Conservation (phyloP, 2,888 invertebrate genomes). For the Sycophila texana region DNA sequence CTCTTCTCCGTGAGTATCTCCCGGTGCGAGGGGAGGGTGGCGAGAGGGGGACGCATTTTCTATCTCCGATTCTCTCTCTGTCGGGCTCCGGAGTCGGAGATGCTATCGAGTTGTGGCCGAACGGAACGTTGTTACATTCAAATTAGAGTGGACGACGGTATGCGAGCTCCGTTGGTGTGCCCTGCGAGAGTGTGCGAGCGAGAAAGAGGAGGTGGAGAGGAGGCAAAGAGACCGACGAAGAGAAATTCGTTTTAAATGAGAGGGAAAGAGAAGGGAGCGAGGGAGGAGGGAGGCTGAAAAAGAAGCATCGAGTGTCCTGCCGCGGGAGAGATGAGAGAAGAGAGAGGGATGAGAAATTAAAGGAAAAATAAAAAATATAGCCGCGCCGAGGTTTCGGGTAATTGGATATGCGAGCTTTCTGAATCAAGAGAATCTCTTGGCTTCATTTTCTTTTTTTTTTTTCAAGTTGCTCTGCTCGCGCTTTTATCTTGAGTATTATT, state of each 20-base stretch:
- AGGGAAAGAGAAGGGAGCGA: background rate
- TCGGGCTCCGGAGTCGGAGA: slow-evolving; percentile 62
- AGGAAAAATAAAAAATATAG: slow-evolving; percentile 29
- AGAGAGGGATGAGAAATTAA: slow-evolving; percentile 36
- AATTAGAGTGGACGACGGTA: slow-evolving; percentile 75
- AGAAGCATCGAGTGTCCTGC: slow-evolving; percentile 8
- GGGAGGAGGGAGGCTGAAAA: slow-evolving; percentile 28
- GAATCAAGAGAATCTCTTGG: background rate
- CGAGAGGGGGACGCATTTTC: slow-evolving; percentile 52
- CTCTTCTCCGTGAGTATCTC: slow-evolving; percentile 10
- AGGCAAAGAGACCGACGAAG: slow-evolving; percentile 5
- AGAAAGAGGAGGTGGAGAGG: background rate
- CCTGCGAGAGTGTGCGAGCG: background rate
- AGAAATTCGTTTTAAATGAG: slow-evolving; percentile 47
- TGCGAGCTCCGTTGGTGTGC: slow-evolving; percentile 64
- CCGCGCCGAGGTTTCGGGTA: slow-evolving; percentile 41
- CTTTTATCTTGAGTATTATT: background rate
- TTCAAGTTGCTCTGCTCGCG: background rate
- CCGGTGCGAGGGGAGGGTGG: slow-evolving; percentile 44
- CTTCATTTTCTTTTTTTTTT: too few relatives aligned
- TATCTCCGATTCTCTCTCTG: slow-evolving; percentile 42
- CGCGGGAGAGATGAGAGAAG: slow-evolving; percentile 7
- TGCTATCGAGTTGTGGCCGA: slow-evolving; percentile 74
- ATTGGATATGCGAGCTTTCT: slow-evolving; percentile 34
- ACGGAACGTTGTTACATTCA: slow-evolving; percentile 76